Conservation (phyloP, 2,888 invertebrate species). For the Sarcophaga subvicina region DNA sequence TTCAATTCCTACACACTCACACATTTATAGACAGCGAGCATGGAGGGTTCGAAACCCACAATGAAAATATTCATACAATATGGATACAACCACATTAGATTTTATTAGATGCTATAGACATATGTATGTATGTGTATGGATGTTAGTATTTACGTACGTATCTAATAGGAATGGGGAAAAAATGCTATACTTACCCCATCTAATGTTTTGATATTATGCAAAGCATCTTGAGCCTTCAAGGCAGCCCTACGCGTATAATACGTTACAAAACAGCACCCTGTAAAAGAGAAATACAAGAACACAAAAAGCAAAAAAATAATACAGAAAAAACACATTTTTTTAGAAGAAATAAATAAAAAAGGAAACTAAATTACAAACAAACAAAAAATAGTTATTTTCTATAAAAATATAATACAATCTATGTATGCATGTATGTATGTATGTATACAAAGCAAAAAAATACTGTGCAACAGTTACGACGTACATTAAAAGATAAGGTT, state of each 20-base stretch:
- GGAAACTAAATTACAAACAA: conserved; percentile 63
- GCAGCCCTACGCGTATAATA: conserved; percentile 99
- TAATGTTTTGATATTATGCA: conserved; percentile 99
- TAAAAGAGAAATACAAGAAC: conserved; percentile 83
- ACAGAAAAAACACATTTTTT: conserved; percentile 71
- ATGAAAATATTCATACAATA: no score
- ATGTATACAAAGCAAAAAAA: not conserved
- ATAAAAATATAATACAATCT: not conserved
- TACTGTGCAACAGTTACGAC: not conserved
- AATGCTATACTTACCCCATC: conserved; percentile 93
- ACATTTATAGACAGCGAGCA: not conserved
- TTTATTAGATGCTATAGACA: conserved; percentile 4
- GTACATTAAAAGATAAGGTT: no score
- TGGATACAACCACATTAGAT: no score
- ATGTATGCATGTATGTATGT: not conserved
- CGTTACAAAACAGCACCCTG: conserved; percentile 99
- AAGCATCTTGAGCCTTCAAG: conserved; percentile 98
- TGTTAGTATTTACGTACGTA: not conserved
- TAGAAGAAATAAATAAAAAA: conserved; percentile 45
- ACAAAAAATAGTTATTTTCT: conserved; percentile 12
- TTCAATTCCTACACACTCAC: not conserved
- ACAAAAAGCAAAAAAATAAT: conserved; percentile 74
- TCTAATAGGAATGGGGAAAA: not conserved
- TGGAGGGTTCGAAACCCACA: no score
- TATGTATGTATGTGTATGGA: not conserved